Percentiles rank a stretch among this genome's conserved stretches.
phyloP scores from a whole-genome alignment of 1,140 invertebrate species.

The Conus ventricosus region DNA sequence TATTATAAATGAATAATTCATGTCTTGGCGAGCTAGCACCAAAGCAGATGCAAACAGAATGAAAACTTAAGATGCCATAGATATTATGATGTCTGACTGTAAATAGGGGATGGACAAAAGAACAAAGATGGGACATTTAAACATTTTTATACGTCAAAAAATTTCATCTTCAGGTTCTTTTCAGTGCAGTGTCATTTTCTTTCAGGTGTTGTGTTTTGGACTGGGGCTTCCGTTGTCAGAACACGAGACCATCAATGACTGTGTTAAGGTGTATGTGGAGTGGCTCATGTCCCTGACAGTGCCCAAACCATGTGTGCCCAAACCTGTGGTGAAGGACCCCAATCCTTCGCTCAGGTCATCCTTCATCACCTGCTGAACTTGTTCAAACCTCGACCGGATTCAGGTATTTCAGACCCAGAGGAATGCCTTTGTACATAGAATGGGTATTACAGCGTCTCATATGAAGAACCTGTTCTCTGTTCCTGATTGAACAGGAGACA shows the following conservation, averaged over 20 bases:
- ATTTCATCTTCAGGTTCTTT: too few species aligned
- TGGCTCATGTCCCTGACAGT: slow-evolving; percentile 91
- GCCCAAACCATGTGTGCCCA: slow-evolving; percentile 84
- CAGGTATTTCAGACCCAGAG: slow-evolving; percentile 50
- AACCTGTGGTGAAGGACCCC: slow-evolving; percentile 90
- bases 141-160: too few species aligned
- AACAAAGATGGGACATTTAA: too few species aligned
- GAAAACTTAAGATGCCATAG: too few species aligned
- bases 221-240: slow-evolving; percentile 91
- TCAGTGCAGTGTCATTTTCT: not conserved
- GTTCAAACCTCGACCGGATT: slow-evolving; percentile 88
- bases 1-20: too few species aligned
- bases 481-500: too few species aligned
- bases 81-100: too few species aligned
- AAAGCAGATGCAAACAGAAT: too few species aligned
- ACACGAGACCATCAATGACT: slow-evolving; percentile 95
- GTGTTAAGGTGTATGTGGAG: slow-evolving; percentile 97
- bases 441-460: not conserved
- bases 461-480: not conserved
- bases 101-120: too few species aligned
- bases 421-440: not conserved
- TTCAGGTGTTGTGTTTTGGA: slow-evolving; percentile 91
- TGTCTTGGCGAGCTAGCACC: too few species aligned
- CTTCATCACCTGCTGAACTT: slow-evolving; percentile 95
- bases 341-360: slow-evolving; percentile 93